Percentiles rank a stretch among this genome's conserved stretches.
phyloP scores from a whole-genome alignment of 2,113 vertebrate species.

The Dolichotis patagonum region DNA sequence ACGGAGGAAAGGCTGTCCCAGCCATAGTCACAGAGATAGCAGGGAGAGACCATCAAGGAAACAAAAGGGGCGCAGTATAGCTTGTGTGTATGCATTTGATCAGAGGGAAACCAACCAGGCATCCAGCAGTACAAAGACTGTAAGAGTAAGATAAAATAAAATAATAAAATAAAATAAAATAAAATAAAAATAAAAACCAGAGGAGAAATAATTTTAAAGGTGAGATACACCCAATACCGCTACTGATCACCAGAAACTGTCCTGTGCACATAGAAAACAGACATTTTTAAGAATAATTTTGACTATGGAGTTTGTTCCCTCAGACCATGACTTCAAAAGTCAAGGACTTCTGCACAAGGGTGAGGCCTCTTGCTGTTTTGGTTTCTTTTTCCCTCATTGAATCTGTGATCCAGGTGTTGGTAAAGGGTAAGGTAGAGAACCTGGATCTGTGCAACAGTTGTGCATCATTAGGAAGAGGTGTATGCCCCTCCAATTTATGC shows the following conservation, averaged over 20 bases:
- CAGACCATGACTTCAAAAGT: not conserved
- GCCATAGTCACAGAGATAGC: too few species aligned
- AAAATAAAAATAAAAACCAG: not conserved
- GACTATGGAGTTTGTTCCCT: not conserved
- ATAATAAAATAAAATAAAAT: not conserved
- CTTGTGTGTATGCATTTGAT: not conserved
- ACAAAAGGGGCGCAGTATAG: too few species aligned
- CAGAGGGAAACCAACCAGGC: not conserved
- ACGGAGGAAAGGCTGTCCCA: not conserved
- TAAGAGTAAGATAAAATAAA: not conserved
- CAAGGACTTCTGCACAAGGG: not conserved
- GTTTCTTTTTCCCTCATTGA: not conserved
- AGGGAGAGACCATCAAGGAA: too few species aligned
- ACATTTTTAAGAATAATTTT: not conserved
- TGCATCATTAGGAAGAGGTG: not conserved
- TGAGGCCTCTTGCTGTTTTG: not conserved
- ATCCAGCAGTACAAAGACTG: not conserved
- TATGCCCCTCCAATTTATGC: not conserved
- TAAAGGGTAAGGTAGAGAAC: not conserved
- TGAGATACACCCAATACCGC: not conserved
- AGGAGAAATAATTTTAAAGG: not conserved
- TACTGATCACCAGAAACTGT: not conserved
- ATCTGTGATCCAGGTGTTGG: not conserved
- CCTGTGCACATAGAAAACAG: not conserved
- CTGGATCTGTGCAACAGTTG: rapidly evolving